Base-by-base conservation (phyloP, 2,113 vertebrate species). In the Hypomesus transpacificus region DNA sequence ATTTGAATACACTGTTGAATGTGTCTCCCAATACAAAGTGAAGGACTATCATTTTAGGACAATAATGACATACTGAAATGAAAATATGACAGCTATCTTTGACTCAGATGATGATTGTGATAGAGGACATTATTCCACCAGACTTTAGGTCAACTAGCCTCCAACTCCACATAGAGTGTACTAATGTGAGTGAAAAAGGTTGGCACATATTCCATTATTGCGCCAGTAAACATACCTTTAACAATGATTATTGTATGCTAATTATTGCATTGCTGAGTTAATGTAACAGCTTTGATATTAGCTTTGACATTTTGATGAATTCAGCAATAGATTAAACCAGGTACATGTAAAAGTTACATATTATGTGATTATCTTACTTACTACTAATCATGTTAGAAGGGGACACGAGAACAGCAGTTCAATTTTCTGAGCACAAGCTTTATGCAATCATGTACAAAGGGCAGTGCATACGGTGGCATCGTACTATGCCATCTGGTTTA, bases 371-470 rank as follows among this genome's bases (percentile, higher is more conserved):
- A 87, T 85, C 86, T 58, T 78, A 87, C 86, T 58, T 78, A 87
- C 70, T 73, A 66, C 78, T 80, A 81, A 84, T 86, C 79, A 85
- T 84, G 60, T 52, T 73, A 74, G 81, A 74, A 77, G 75, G 69
- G 69, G 62, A 26, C 67, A 70, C 76, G 56, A 69, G 68, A 75
- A 82, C 82, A 85, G 85, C 80, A 80, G 77, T 62, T 74, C 69
- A 73, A 86, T 88, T 91, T 89, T 82, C 86, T 79, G 84, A 83
- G 82, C 87, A 87, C 90, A 87, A 84, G 87, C 82, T 89, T 84
- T 79, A 84, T 78, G 78, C 80, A 85, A 85, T 89, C 81, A 82
- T 80, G 85, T 7, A 81, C 84, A 85, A 86, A 81, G 87, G 79
- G 79, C 84, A 60, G 66, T 73, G 82, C 70, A 75, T 75, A 83